Evolutionary conservation across 2,888 invertebrate genomes (phyloP), one percentile per base, ranked within the genome.

Genomic region (Alcis repandata): DNA sequence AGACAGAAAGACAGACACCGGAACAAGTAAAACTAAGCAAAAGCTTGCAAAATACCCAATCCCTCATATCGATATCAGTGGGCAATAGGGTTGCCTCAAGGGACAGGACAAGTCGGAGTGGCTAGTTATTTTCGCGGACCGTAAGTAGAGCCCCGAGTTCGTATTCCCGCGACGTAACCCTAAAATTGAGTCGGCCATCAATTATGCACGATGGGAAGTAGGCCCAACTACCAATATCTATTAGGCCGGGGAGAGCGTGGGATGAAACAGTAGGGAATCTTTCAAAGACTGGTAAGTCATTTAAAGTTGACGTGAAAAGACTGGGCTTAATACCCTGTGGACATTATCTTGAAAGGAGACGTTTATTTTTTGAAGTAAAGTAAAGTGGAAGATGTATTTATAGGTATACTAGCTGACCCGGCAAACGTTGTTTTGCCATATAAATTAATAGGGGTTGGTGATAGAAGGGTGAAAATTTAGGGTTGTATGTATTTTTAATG

Each of bases 221-320:
- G 63, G 59, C 27, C 49, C 59, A 56, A 59, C 59, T 59, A 64
- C 64, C 64, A 64, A 64, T 64, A 64, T 64, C 59, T 64, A 64
- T 64, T 59, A 64, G 54, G 57, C 36, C 48, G 27, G 22, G 48
- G n/a, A 48, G 52, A 54, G n/a, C 27, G 10, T 15, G 19, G 40
- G 22, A 19, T 15, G 7, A 19, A 45, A 49, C 40, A 27, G 40
- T 48, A 15, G 13, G 22, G 10, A 17, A 38, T 54, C 54, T 43
- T 43, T 43, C 20, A 17, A 11, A 43, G 38, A n/a, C 38, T n/a
- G 38, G 38, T 13, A 13, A n/a, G 6, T 38, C 3, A 38, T 3
- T 38, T n/a, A n/a, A n/a, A 38, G 15, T 38, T n/a, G 3, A 13
- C 10, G 10, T 11, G n/a, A n/a, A n/a, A n/a, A n/a, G n/a, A n/a